These are phyloP conservation scores for Alca torda DNA, from an alignment of 2,797 vertebrate species.

Conservation along the genomic window DNA sequence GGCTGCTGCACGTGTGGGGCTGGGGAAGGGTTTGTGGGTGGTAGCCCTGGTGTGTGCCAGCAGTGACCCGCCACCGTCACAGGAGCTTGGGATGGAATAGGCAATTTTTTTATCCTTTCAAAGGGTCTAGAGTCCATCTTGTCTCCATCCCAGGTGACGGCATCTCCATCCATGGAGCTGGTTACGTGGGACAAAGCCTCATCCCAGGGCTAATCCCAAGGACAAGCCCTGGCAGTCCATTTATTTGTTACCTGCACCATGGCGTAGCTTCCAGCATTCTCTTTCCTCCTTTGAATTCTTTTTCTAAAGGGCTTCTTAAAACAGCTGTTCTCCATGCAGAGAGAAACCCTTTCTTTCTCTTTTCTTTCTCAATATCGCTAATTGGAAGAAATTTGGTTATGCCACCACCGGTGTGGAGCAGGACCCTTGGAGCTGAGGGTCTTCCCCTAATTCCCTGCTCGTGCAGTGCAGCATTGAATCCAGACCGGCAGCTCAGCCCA, in stretches of 20 bases:
- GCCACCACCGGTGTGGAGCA: background rate
- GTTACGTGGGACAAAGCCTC: background rate
- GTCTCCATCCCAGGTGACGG: background rate
- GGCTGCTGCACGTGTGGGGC: background rate
- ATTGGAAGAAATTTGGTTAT: background rate
- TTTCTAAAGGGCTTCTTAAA: background rate
- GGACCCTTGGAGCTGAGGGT: background rate
- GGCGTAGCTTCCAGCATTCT: background rate
- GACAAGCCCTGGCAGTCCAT: background rate
- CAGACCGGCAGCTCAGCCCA: rapidly evolving
- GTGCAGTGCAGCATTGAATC: background rate
- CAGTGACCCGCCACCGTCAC: rapidly evolving
- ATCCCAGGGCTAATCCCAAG: background rate
- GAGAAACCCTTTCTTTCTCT: background rate
- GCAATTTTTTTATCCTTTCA: background rate
- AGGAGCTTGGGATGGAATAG: background rate
- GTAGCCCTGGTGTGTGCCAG: background rate
- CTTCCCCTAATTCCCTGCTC: background rate
- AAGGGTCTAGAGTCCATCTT: background rate
- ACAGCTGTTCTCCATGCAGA: background rate
- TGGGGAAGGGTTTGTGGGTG: background rate
- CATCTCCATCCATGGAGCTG: background rate
- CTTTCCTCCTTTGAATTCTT: background rate
- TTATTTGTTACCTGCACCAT: background rate
- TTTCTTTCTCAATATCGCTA: background rate